These are phyloP conservation scores for Hyppa rectilinea DNA, from an alignment of 2,888 invertebrate species.

Conservation along the genomic window DNA sequence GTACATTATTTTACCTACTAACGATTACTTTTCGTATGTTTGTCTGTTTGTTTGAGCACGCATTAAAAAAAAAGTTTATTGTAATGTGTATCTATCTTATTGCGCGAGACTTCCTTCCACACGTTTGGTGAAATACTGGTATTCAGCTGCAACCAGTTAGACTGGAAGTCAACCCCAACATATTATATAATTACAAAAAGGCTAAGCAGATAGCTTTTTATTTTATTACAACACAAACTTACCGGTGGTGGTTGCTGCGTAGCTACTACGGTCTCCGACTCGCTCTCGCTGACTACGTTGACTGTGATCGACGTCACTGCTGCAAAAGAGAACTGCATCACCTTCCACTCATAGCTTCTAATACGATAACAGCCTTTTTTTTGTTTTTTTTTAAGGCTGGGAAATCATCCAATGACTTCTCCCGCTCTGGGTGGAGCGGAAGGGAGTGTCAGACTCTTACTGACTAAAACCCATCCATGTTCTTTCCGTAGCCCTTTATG, in stretches of 20 bases:
- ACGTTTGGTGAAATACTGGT: not conserved
- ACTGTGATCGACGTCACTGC: conserved; percentile 78
- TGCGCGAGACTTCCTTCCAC: not conserved
- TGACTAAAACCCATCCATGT: too few species aligned
- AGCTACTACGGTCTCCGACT: conserved; percentile 74
- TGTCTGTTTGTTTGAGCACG: not conserved
- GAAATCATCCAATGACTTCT: too few species aligned
- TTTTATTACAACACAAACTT: conserved; percentile 2
- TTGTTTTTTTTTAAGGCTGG: too few species aligned
- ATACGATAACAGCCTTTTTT: too few species aligned
- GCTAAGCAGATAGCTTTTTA: too few species aligned
- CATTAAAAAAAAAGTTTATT: not conserved
- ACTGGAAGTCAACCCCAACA: not conserved
- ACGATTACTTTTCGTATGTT: not conserved
- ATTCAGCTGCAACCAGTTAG: too few species aligned
- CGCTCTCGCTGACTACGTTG: conserved; percentile 79
- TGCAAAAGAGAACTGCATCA: conserved; percentile 53
- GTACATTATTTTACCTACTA: not conserved
- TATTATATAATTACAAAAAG: not conserved
- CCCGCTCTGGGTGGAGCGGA: too few species aligned
- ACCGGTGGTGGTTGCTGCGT: conserved; percentile 56
- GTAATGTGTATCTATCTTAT: not conserved
- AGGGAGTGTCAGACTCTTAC: too few species aligned
- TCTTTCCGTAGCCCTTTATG: too few species aligned
- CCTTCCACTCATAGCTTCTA: not conserved